phyloP scores from a whole-genome alignment of 1,140 invertebrate genomes.

The Aphelinus certus region DNA sequence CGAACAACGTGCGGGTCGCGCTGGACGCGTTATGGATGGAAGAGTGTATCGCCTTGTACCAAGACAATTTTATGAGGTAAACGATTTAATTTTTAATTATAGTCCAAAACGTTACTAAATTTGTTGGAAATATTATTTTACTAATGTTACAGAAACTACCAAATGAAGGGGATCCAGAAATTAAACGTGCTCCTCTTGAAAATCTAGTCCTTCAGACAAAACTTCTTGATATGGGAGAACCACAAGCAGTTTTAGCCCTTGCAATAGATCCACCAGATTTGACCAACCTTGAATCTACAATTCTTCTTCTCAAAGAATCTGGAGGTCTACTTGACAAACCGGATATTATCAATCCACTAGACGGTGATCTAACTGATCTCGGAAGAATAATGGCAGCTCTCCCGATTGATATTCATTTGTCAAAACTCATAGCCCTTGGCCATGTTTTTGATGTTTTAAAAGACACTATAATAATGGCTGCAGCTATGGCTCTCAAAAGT shows the following conservation, averaged over 20 bases:
- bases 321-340: slow-evolving; percentile 69
- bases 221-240: slow-evolving; percentile 83
- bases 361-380: slow-evolving; percentile 91
- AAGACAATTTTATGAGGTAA: slow-evolving; percentile 75
- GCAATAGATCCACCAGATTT: slow-evolving; percentile 90
- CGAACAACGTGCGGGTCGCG: slow-evolving; percentile 88
- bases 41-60: slow-evolving; percentile 87
- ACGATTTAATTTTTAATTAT: slow-evolving; percentile 1
- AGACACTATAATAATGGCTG: slow-evolving; percentile 89
- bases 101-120: slow-evolving; percentile 3
- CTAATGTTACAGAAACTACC: slow-evolving; percentile 53
- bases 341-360: slow-evolving; percentile 58
- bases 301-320: slow-evolving; percentile 87
- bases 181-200: slow-evolving; percentile 83
- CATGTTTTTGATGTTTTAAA: slow-evolving; percentile 86
- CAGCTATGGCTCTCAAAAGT: slow-evolving; percentile 82
- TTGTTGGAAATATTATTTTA: slow-evolving; percentile 49
- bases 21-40: slow-evolving; percentile 86
- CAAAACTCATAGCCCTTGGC: slow-evolving; percentile 89
- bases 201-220: slow-evolving; percentile 87
- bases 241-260: slow-evolving; percentile 81
- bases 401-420: slow-evolving; percentile 83
- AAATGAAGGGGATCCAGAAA: slow-evolving; percentile 77
- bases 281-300: slow-evolving; percentile 80
- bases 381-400: slow-evolving; percentile 84